Evolutionary conservation across 2,113 vertebrate genomes (phyloP).

Genomic region (Prunella fulvescens): DNA sequence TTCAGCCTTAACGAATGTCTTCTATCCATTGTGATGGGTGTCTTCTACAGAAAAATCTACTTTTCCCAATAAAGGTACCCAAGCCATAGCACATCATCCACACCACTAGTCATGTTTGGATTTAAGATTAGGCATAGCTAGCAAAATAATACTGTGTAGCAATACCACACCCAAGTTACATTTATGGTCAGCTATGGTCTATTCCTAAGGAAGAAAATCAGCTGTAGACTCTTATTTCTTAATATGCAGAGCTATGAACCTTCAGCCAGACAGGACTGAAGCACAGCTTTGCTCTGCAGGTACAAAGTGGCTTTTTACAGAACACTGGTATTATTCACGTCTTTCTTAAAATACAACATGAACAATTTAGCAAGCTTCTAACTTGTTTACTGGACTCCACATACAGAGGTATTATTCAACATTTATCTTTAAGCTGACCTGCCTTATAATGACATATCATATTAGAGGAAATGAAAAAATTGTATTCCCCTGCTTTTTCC

Average conservation of each 20-base stretch:
- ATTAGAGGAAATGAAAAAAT: slow-evolving; percentile 57
- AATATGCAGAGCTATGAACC: background rate
- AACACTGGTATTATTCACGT: background rate
- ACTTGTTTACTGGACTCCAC: slow-evolving; percentile 31
- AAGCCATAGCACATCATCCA: background rate
- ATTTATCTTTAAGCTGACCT: slow-evolving; percentile 39
- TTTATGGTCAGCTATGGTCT: background rate
- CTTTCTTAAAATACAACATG: background rate
- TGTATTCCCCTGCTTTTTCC: slow-evolving; percentile 23
- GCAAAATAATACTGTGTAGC: background rate
- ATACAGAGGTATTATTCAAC: slow-evolving; percentile 47
- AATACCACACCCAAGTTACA: background rate
- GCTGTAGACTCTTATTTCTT: background rate
- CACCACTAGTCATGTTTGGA: background rate
- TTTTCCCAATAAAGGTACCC: background rate
- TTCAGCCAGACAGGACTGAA: background rate
- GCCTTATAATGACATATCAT: slow-evolving; percentile 13
- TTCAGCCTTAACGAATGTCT: background rate
- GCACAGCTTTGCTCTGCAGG: background rate
- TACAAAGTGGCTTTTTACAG: background rate
- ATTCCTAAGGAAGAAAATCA: background rate
- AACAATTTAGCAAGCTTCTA: background rate
- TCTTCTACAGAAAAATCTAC: background rate
- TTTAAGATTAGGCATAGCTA: background rate
- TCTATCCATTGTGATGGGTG: background rate